Conservation (phyloP, 2,797 vertebrate genomes). For the Serranus cabrilla region DNA sequence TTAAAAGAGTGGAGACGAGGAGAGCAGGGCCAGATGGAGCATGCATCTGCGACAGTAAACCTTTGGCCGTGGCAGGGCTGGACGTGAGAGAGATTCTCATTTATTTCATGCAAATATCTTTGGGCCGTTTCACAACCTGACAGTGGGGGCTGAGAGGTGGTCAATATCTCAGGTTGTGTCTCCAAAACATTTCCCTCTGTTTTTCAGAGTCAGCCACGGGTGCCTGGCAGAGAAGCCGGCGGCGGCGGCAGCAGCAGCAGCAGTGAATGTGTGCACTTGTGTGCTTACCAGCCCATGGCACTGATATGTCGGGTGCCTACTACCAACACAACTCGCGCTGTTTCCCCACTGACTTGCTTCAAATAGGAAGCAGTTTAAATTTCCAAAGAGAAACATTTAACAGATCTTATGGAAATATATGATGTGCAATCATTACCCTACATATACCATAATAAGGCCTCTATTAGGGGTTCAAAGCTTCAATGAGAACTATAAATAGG, state of each 20-base stretch:
- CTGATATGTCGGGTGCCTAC: constrained; percentile 4
- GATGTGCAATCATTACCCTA: constrained; percentile 20
- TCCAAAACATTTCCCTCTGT: constrained; percentile 54
- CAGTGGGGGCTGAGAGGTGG: constrained; percentile 70
- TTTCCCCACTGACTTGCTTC: constrained; percentile 15
- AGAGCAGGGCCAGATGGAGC: constrained; percentile 80
- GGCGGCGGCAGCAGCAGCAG: background rate
- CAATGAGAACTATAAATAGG: constrained; percentile 47
- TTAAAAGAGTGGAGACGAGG: constrained; percentile 39
- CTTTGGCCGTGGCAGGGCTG: constrained; percentile 78
- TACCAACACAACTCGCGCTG: constrained; percentile 1
- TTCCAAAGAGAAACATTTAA: constrained; percentile 39
- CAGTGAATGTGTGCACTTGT: constrained; percentile 11
- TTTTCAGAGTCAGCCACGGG: constrained; percentile 44
- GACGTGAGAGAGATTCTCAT: constrained; percentile 79
- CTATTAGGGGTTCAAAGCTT: constrained; percentile 38
- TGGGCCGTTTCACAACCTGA: constrained; percentile 75
- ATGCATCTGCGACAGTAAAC: constrained; percentile 84
- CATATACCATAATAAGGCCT: constrained; percentile 21
- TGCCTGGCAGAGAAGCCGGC: constrained; percentile 32
- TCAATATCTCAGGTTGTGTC: constrained; percentile 65
- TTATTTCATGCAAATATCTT: constrained; percentile 86
- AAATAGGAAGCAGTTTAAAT: constrained; percentile 35
- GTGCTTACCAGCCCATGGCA: constrained; percentile 13
- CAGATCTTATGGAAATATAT: background rate